Evolutionary conservation across 2,113 vertebrate genomes (phyloP).

Genomic region (Ageneiosus marmoratus): DNA sequence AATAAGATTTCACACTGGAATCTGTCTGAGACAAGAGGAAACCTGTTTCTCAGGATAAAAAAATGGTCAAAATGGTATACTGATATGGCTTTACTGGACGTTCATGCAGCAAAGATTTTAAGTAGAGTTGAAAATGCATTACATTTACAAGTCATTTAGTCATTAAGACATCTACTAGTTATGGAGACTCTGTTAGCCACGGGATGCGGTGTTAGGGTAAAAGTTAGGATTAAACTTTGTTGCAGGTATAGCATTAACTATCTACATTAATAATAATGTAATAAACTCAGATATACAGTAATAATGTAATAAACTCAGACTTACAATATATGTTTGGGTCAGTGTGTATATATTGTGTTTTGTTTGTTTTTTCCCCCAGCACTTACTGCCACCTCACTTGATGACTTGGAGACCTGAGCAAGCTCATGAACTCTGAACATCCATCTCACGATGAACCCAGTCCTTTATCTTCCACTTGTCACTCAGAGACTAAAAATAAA

Average conservation of each 20-base stretch:
- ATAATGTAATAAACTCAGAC: too few species aligned
- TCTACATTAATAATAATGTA: background rate
- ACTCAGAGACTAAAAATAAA: constrained; percentile 20
- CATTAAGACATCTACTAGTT: background rate
- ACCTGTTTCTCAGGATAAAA: too few species aligned
- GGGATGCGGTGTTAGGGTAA: background rate
- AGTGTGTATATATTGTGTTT: background rate
- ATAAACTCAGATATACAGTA: too few species aligned
- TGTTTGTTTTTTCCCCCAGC: background rate
- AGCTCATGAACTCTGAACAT: constrained; percentile 38
- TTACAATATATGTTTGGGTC: background rate
- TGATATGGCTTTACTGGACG: background rate
- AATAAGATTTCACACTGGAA: too few species aligned
- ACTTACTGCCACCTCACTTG: constrained; percentile 39
- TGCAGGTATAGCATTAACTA: background rate
- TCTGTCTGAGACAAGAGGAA: too few species aligned
- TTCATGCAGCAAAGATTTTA: background rate
- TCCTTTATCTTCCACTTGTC: constrained; percentile 34
- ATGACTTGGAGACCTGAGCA: constrained; percentile 32
- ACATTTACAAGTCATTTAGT: background rate
- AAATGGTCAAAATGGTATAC: too few species aligned
- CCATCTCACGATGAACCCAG: constrained; percentile 38
- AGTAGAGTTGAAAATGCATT: background rate
- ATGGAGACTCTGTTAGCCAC: too few species aligned
- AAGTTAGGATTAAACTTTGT: background rate